These are phyloP conservation scores for Lepidurus arcticus DNA, from an alignment of 1,140 invertebrate genomes.

Conservation along the genomic window DNA sequence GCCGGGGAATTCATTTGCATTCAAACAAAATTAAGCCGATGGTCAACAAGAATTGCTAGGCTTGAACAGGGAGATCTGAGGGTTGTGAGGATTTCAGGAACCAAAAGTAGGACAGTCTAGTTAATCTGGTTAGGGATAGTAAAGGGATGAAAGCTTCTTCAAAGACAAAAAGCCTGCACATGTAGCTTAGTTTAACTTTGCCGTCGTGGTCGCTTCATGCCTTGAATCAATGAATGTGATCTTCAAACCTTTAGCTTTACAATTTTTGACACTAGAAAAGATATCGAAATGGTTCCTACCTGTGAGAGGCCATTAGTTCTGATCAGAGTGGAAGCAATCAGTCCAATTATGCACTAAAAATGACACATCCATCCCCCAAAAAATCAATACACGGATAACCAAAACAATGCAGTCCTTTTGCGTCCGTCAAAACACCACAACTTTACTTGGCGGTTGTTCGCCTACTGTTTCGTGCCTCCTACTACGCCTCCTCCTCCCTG, in stretches of 20 bases:
- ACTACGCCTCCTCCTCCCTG: neutral
- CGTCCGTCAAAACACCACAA: neutral
- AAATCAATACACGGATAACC: conserved; percentile 6
- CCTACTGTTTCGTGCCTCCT: conserved; percentile 4
- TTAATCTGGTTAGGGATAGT: neutral
- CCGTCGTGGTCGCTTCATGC: too few relatives aligned
- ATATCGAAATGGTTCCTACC: neutral
- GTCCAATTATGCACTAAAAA: conserved; percentile 2
- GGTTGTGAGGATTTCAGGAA: neutral
- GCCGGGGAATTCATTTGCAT: too few relatives aligned
- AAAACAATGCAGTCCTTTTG: conserved; percentile 1
- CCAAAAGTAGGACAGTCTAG: neutral
- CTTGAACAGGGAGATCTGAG: too few relatives aligned
- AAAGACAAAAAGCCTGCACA: neutral
- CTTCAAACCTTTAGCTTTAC: too few relatives aligned
- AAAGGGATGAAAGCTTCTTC: neutral
- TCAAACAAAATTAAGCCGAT: too few relatives aligned
- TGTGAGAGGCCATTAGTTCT: neutral
- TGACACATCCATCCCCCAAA: neutral
- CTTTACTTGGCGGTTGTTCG: neutral
- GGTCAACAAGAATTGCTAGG: too few relatives aligned
- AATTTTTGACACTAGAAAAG: too few relatives aligned
- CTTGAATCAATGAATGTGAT: too few relatives aligned
- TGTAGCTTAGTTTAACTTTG: too few relatives aligned
- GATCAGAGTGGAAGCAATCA: neutral